These are phyloP conservation scores for Typhlichthys subterraneus DNA, from an alignment of 2,797 vertebrate genomes.

Conservation along the genomic window DNA sequence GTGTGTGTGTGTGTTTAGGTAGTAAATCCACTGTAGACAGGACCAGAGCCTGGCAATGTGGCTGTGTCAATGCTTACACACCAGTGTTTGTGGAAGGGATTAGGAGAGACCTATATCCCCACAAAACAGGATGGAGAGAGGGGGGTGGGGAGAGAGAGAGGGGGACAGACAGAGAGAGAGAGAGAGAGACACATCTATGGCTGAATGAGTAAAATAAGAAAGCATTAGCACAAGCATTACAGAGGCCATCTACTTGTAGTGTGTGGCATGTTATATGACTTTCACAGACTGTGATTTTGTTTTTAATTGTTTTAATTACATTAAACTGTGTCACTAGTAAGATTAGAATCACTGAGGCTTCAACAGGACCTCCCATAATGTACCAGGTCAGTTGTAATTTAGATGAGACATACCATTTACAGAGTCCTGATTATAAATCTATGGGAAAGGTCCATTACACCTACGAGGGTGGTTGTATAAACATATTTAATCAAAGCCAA, in stretches of 20 bases:
- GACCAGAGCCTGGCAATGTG: slow-evolving; percentile 46
- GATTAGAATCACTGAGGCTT: slow-evolving; percentile 8
- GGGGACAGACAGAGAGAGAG: neutral
- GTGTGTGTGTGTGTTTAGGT: slow-evolving; percentile 62
- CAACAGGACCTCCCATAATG: no score
- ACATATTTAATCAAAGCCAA: no score
- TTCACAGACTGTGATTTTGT: slow-evolving; percentile 4
- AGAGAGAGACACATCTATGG: no score
- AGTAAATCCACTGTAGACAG: slow-evolving; percentile 64
- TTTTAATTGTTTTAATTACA: slow-evolving; percentile 1
- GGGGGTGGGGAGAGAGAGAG: slow-evolving; percentile 8
- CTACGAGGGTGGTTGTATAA: no score
- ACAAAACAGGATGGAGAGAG: slow-evolving; percentile 55
- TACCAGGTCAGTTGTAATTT: no score
- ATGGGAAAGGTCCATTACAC: no score
- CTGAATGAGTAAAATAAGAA: no score
- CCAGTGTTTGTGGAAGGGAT: slow-evolving; percentile 74
- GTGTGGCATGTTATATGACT: slow-evolving; percentile 35
- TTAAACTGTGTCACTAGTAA: slow-evolving; percentile 7
- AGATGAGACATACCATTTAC: no score
- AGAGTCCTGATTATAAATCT: no score
- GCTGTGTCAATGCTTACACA: slow-evolving; percentile 71
- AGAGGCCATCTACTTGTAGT: slow-evolving; percentile 42
- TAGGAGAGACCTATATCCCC: slow-evolving; percentile 60
- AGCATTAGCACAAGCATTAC: no score